Base-by-base conservation (phyloP, 2,113 vertebrate genomes). In the Corynorhinus townsendii region DNA sequence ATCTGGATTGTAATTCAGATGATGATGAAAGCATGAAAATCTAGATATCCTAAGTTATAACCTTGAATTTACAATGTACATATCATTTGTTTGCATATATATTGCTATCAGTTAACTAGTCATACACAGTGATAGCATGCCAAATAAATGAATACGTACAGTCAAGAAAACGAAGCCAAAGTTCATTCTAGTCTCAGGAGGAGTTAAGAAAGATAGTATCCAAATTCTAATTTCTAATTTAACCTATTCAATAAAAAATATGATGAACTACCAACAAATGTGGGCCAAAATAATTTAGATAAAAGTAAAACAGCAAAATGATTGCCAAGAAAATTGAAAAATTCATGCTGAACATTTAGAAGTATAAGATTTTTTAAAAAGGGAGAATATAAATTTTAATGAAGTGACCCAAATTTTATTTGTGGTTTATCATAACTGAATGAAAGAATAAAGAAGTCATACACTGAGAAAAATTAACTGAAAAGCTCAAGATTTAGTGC, bases 401-500 rank as follows among this genome's bases (percentile, higher is more conserved):
- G 86, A 26, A 81, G 3, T 73, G 33, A 95, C 38, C 40, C 24
- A 82, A 75, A 69, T 79, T 94, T 72, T 84, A 40, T 52, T 76
- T 94, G 38, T 90, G 56, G 54, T 45, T 84, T 66, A 91, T 35
- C 40, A 11, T 84, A 79, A 83, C 52, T 7, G 19, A 86, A 52
- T 22, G 49, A 86, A 93, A 92, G 3, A 12, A 54, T 82, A 94
- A 86, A 86, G 85, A 96, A 95, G 66, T 62, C 19, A 56, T 10
- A 35, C 7, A 66, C 91, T 62, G 75, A 88, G 80, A 89, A 92
- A 93, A 90, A 85, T 52, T 69, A 94, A 77, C 47, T 82, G 77
- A 69, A 95, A 95, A 97, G 81, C 35, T 0, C 35, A 85, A 69
- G 68, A 90, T 72, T 97, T 86, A 96, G 96, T 96, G 85, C 26